Evolutionary conservation across 2,797 vertebrate genomes (phyloP).

Genomic region (Rhynchotus rufescens): DNA sequence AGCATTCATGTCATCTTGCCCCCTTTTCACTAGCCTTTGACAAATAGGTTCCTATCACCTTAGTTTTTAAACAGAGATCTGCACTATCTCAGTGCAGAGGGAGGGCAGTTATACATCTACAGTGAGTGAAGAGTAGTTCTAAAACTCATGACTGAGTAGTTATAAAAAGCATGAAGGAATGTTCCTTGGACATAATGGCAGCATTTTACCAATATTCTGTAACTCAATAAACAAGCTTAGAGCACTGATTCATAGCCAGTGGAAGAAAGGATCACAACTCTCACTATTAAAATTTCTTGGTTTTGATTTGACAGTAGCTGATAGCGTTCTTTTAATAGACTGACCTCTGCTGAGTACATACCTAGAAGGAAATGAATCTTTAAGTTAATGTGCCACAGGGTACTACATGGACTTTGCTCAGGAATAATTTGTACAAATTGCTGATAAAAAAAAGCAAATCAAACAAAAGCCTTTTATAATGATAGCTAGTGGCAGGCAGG

Average conservation of each 20-base stretch:
- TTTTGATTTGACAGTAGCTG: slow-evolving; percentile 33
- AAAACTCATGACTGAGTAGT: background rate
- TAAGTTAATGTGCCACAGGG: background rate
- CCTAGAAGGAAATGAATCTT: slow-evolving; percentile 35
- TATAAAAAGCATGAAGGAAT: background rate
- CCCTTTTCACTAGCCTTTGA: background rate
- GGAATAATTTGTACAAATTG: slow-evolving; percentile 17
- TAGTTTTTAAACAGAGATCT: background rate
- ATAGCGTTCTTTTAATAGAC: slow-evolving; percentile 24
- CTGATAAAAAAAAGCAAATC: background rate
- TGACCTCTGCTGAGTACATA: slow-evolving; percentile 5
- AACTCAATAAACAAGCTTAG: slow-evolving; percentile 37
- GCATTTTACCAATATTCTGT: slow-evolving; percentile 20
- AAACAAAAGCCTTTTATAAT: background rate
- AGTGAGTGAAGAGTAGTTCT: background rate
- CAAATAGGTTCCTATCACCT: background rate
- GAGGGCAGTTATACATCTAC: background rate
- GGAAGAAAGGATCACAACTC: background rate
- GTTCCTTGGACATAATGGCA: background rate
- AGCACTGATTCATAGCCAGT: background rate
- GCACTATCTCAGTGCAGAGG: background rate
- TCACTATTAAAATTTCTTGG: slow-evolving; percentile 28
- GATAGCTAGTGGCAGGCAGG: background rate
- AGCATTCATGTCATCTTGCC: background rate
- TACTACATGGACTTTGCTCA: background rate